These are phyloP conservation scores for Brachionus asplanchnoidis DNA, from an alignment of 1,140 invertebrate genomes.

Conservation along the genomic window DNA sequence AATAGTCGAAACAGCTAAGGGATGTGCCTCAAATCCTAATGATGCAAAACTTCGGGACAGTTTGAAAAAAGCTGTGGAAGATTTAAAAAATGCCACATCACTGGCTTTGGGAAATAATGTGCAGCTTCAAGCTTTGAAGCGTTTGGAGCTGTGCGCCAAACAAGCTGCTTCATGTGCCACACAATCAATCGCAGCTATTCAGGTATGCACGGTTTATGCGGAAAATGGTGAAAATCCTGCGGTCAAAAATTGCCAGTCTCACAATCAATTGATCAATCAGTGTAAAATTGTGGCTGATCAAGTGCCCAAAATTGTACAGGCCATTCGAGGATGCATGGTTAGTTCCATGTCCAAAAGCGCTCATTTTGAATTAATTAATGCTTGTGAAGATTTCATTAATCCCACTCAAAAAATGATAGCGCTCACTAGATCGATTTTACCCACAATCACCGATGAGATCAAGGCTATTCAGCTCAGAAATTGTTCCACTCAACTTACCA, in stretches of 20 bases:
- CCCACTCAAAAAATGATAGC: slow-evolving; percentile 66
- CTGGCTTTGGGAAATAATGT: neutral
- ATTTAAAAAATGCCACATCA: slow-evolving; percentile 59
- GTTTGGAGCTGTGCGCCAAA: slow-evolving; percentile 64
- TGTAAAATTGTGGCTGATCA: slow-evolving; percentile 71
- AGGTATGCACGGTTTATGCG: slow-evolving; percentile 64
- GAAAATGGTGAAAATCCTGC: slow-evolving; percentile 62
- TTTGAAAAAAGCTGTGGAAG: slow-evolving; percentile 79
- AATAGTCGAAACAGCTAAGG: slow-evolving; percentile 90
- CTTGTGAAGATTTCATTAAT: slow-evolving; percentile 71
- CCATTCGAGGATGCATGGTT: slow-evolving; percentile 68
- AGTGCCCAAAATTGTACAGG: slow-evolving; percentile 74
- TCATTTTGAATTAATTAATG: slow-evolving; percentile 76
- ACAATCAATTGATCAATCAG: slow-evolving; percentile 71
- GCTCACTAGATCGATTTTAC: slow-evolving; percentile 72
- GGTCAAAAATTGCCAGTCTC: slow-evolving; percentile 65
- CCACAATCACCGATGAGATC: slow-evolving; percentile 75
- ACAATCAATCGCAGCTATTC: slow-evolving; percentile 68
- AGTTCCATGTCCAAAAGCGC: slow-evolving; percentile 69
- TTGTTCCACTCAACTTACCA: slow-evolving; percentile 69
- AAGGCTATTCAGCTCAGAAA: slow-evolving; percentile 68
- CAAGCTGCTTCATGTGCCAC: slow-evolving; percentile 80
- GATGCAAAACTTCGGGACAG: slow-evolving; percentile 77
- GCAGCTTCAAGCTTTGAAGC: neutral
- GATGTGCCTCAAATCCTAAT: slow-evolving; percentile 76